These are phyloP conservation scores for Meriones psammophilus DNA, from an alignment of 2,797 vertebrate species.

Conservation along the genomic window DNA sequence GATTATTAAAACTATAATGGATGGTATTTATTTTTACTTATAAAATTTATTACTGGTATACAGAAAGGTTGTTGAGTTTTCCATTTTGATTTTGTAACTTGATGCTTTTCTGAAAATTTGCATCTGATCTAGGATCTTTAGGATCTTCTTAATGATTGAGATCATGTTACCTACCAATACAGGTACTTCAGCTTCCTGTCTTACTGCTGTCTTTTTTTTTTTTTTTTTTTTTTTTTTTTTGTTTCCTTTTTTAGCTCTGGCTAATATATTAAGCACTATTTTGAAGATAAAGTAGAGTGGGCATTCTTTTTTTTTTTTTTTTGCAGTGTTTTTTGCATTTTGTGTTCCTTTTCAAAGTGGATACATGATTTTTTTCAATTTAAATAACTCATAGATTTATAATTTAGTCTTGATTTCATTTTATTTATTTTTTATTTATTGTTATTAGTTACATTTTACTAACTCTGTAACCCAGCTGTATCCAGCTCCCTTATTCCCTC, in stretches of 20 bases:
- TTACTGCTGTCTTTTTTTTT: too few species aligned
- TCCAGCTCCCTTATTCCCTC: too few species aligned
- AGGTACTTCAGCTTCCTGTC: not conserved
- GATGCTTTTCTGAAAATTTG: not conserved
- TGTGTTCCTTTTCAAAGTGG: not conserved
- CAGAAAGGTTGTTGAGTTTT: not conserved
- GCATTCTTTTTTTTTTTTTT: too few species aligned
- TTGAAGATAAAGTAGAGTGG: not conserved
- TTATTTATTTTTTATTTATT: too few species aligned
- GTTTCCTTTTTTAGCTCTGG: not conserved
- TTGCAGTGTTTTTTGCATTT: not conserved
- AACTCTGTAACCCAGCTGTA: too few species aligned
- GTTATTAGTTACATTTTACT: too few species aligned
- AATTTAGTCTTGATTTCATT: not conserved
- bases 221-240: too few species aligned
- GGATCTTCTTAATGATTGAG: not conserved
- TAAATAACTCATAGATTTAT: not conserved
- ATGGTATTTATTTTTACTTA: not conserved
- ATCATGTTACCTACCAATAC: too few species aligned
- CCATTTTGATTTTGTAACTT: not conserved
- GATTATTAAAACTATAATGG: too few species aligned
- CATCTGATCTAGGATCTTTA: too few species aligned
- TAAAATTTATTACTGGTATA: too few species aligned
- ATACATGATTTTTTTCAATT: not conserved
- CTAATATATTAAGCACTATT: not conserved